Evolutionary conservation across 2,888 invertebrate genomes (phyloP), one percentile per base, ranked within the genome.

Genomic region (Eueremaeus valkanovi): DNA sequence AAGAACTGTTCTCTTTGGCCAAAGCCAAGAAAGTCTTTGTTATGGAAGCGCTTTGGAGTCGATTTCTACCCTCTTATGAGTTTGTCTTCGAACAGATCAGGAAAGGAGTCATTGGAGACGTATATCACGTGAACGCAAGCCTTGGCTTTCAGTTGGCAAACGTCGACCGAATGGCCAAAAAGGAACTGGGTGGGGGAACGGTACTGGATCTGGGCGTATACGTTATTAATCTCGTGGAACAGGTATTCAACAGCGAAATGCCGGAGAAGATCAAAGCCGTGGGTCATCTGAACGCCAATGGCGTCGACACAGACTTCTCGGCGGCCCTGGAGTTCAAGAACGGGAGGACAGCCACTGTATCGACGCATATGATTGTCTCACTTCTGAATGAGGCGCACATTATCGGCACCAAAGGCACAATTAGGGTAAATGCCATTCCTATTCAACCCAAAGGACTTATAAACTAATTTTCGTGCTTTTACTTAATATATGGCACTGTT

Each of bases 21-120:
- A 87, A 87, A 81, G 83, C 86, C 40, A 90, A 90, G 81, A 89
- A 90, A 6, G 82, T 90, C 0, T 93, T 93, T 81, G 82, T 93
- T 0, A 92, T 92, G 92, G 93, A 93, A 80, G 95, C 90, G 0
- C 86, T 93, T 21, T 95, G 95, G 95, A 91, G 91, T 0, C 86
- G 94, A 49, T 92, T 88, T 83, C 89, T 92, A 76, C 95, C 95
- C 0, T 86, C 88, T 0, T 93, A 93, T 82, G 76, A 73, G 29
- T 66, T 73, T n/a, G 29, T 79, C 29, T 75, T 74, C 49, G 86
- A 90, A 79, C 88, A 89, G 81, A 86, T 95, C 3, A 84, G 87
- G 36, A 78, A 85, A 0, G 90, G 89, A 1, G 86, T 85, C 40
- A 85, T 93, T 74, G 93, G 93, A 5, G 89, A 91, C 1, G 84